phyloP scores from a whole-genome alignment of 2,888 invertebrate genomes.

The Metacarcinus magister region DNA sequence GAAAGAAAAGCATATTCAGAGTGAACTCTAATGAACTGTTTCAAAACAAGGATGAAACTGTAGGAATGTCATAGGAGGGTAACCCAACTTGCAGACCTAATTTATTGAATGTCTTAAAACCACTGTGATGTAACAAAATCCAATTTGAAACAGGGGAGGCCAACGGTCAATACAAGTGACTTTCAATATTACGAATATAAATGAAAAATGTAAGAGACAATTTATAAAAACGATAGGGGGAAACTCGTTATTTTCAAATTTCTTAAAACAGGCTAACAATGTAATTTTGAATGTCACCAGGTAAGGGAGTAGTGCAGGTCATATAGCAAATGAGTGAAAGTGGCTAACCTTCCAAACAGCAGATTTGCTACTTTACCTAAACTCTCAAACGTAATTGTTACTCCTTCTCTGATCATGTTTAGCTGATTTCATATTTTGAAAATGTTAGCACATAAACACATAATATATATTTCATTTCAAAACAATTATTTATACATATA shows the following conservation, averaged over 20 bases:
- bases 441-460: not conserved
- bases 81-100: slow-evolving; percentile 2
- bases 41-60: slow-evolving; percentile 39
- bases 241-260: not conserved
- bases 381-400: slow-evolving; percentile 4
- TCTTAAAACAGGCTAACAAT: not conserved
- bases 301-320: slow-evolving; percentile 73
- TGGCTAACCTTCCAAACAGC: slow-evolving; percentile 77
- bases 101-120: slow-evolving; percentile 62
- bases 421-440: not conserved
- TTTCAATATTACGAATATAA: slow-evolving; percentile 61
- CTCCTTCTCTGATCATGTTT: not conserved
- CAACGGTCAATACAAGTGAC: slow-evolving; percentile 63
- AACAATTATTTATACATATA: not conserved
- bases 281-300: slow-evolving; percentile 76
- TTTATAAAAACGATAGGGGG: not conserved
- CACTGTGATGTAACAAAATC: slow-evolving; percentile 75
- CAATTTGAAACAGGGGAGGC: slow-evolving; percentile 66
- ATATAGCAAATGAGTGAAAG: slow-evolving; percentile 71
- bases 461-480: not conserved
- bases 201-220: not conserved
- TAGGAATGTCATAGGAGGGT: not conserved
- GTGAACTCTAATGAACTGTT: not conserved
- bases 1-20: not conserved
- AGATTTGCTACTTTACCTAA: slow-evolving; percentile 68